Percentiles rank a stretch among this genome's conserved stretches.
Evolutionary conservation across 2,888 invertebrate species (phyloP).

Genomic region (Neria commutata): DNA sequence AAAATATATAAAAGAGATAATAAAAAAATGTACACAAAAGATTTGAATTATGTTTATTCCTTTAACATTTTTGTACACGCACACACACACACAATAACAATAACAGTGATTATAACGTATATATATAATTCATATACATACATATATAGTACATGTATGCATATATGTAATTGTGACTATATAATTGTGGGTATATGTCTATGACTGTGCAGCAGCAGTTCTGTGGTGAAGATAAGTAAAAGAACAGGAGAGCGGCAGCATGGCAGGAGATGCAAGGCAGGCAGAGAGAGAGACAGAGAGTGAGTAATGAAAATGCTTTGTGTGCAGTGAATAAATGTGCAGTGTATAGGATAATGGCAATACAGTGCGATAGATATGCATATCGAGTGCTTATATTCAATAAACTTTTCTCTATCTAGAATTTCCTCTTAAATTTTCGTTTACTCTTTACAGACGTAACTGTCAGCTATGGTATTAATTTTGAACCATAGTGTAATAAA

Average conservation of each 20-base stretch:
- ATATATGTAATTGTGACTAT: not conserved
- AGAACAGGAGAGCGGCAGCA: too few relatives aligned
- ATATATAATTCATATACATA: not conserved
- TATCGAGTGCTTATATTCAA: too few relatives aligned
- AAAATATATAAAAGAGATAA: not conserved
- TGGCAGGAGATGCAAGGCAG: not conserved
- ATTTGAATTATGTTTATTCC: slow-evolving; percentile 18
- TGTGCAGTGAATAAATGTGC: not conserved
- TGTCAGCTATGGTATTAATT: too few relatives aligned
- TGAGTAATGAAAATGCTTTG: not conserved
- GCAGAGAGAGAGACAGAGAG: not conserved
- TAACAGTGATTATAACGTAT: slow-evolving; percentile 26
- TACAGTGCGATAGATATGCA: too few relatives aligned
- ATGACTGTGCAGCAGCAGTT: not conserved
- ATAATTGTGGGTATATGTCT: slow-evolving; percentile 4
- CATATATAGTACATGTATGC: not conserved
- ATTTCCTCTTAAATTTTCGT: too few relatives aligned
- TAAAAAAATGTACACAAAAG: slow-evolving; percentile 15
- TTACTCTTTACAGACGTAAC: too few relatives aligned
- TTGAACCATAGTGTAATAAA: too few relatives aligned
- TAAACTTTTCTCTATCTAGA: too few relatives aligned
- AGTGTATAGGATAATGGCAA: not conserved
- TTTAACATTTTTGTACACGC: slow-evolving; percentile 1
- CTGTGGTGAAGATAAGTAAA: not conserved
- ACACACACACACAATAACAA: slow-evolving; percentile 15